Evolutionary conservation across 2,113 vertebrate genomes (phyloP).

Genomic region (Lampris megalopsis): DNA sequence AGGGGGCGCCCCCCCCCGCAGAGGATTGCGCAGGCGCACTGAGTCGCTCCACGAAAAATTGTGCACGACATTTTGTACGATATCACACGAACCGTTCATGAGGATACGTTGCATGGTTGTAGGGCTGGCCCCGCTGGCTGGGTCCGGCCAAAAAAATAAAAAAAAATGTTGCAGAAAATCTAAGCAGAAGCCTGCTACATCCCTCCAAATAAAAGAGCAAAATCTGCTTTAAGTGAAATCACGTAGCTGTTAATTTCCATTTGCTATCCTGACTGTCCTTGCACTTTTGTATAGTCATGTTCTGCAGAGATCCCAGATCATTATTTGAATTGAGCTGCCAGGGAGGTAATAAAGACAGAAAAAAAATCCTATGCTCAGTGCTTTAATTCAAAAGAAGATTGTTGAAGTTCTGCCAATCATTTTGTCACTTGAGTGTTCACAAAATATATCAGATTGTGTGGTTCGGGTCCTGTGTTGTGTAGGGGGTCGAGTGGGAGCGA

Average conservation of each 20-base stretch:
- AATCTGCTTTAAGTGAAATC: neutral
- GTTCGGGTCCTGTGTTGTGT: conserved; percentile 1
- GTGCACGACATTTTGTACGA: too few relatives aligned
- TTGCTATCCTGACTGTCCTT: neutral
- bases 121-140: too few relatives aligned
- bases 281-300: neutral
- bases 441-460: neutral
- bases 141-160: neutral
- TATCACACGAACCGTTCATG: too few relatives aligned
- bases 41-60: too few relatives aligned
- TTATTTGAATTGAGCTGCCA: conserved; percentile 1
- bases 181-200: neutral
- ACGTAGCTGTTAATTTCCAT: neutral
- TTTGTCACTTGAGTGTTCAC: neutral
- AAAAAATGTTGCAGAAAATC: neutral
- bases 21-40: too few relatives aligned
- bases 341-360: neutral
- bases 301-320: conserved; percentile 11
- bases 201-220: neutral
- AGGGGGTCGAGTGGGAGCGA: neutral
- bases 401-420: neutral
- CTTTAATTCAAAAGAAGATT: conserved; percentile 1
- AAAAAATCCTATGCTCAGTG: neutral
- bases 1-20: too few relatives aligned
- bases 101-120: too few relatives aligned